phyloP scores from a whole-genome alignment of 2,888 invertebrate genomes.

The Amorpha juglandis region DNA sequence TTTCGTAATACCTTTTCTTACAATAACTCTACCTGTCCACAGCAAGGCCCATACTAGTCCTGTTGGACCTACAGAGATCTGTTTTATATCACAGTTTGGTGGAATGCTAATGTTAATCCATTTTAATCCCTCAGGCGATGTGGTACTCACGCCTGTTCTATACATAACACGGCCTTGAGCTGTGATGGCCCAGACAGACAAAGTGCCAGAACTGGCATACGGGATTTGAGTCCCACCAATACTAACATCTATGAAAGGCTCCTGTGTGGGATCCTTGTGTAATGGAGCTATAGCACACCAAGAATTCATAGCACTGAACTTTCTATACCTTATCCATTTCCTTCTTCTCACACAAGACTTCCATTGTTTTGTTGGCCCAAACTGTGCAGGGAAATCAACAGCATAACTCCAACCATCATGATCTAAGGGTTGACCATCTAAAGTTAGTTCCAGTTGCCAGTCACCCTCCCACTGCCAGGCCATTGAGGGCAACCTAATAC shows the following conservation, averaged over 20 bases:
- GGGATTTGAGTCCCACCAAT: conserved; percentile 94
- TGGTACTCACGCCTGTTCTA: conserved; percentile 90
- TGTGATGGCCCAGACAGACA: conserved; percentile 96
- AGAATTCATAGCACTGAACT: conserved; percentile 94
- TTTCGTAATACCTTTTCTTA: conserved; percentile 92
- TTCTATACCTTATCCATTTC: conserved; percentile 94
- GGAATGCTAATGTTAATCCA: conserved; percentile 93
- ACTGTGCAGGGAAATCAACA: conserved; percentile 94
- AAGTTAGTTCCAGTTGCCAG: conserved; percentile 93
- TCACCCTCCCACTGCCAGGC: conserved; percentile 99
- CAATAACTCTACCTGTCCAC: conserved; percentile 92
- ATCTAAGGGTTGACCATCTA: conserved; percentile 94
- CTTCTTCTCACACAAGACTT: conserved; percentile 94
- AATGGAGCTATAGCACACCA: conserved; percentile 96
- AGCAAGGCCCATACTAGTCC: conserved; percentile 95
- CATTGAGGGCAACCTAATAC: conserved; percentile 94
- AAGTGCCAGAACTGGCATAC: conserved; percentile 89
- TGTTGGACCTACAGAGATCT: conserved; percentile 93
- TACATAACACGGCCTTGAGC: conserved; percentile 96
- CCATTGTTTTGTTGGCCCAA: conserved; percentile 92
- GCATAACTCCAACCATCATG: conserved; percentile 98
- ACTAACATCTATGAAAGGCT: conserved; percentile 96
- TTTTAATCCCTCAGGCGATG: conserved; percentile 93
- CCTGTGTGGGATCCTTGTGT: conserved; percentile 95
- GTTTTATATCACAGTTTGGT: conserved; percentile 91